Conservation (phyloP, 2,113 vertebrate species). For the Eurystomus gularis region DNA sequence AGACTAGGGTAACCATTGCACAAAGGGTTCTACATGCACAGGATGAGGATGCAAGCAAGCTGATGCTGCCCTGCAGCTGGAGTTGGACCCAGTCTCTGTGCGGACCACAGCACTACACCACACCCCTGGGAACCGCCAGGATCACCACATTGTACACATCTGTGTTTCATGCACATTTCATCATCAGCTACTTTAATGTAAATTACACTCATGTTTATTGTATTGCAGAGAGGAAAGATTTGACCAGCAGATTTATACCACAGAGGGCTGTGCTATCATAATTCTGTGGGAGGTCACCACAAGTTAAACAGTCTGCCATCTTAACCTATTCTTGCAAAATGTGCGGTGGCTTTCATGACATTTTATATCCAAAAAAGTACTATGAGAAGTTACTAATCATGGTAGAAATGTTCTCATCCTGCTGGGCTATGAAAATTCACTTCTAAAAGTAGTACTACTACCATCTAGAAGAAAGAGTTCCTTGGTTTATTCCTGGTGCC, state of each 20-base stretch:
- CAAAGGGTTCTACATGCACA: not conserved
- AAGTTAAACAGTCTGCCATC: not conserved
- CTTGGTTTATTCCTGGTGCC: not conserved
- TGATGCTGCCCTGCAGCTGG: rapidly evolving
- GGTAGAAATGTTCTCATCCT: not conserved
- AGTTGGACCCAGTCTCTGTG: rapidly evolving
- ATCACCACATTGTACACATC: rapidly evolving
- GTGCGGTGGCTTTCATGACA: not conserved
- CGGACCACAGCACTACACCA: rapidly evolving
- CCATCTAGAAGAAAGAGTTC: not conserved
- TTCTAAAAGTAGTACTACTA: not conserved
- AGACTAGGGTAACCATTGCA: not conserved
- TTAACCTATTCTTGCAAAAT: not conserved
- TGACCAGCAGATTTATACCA: not conserved
- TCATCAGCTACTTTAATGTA: not conserved
- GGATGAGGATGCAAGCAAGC: not conserved
- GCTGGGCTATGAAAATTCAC: not conserved
- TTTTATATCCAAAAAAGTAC: not conserved
- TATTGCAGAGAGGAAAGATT: not conserved
- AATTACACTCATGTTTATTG: not conserved
- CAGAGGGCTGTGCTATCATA: not conserved
- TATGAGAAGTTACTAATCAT: not conserved
- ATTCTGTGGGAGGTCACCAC: not conserved
- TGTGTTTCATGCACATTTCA: not conserved
- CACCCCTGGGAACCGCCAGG: not conserved